phyloP scores from a whole-genome alignment of 2,888 invertebrate genomes.

The Lydus trimaculatus region DNA sequence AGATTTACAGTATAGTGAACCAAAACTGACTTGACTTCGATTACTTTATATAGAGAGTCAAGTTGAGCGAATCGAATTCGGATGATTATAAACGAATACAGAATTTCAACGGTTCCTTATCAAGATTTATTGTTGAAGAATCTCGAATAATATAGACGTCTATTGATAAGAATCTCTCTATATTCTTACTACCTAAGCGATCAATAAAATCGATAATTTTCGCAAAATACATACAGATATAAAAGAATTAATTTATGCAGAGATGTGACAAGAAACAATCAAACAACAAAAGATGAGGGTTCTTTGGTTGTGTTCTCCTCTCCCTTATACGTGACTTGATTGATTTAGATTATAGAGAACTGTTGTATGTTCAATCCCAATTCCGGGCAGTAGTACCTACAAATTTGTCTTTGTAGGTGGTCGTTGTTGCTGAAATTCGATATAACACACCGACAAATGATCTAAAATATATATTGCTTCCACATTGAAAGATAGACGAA shows the following conservation, averaged over 20 bases:
- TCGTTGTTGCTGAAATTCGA: background rate
- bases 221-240: background rate
- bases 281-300: background rate
- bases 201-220: background rate
- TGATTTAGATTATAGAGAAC: background rate
- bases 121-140: background rate
- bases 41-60: background rate
- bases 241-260: background rate
- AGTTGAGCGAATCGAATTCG: too few species aligned
- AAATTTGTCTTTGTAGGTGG: background rate
- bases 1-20: background rate
- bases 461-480: background rate
- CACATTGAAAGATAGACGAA: too few species aligned
- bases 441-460: background rate
- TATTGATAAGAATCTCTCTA: background rate
- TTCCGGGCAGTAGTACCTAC: background rate
- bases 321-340: background rate
- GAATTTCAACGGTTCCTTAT: background rate
- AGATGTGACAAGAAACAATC: slow-evolving; percentile 1
- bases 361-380: background rate
- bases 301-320: background rate
- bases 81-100: background rate
- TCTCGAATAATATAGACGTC: background rate
- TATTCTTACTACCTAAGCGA: background rate
- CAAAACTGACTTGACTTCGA: background rate